Conservation (phyloP, 37 sponge, comb jelly and placozoan genomes). For the Dysidea cf. avara region DNA sequence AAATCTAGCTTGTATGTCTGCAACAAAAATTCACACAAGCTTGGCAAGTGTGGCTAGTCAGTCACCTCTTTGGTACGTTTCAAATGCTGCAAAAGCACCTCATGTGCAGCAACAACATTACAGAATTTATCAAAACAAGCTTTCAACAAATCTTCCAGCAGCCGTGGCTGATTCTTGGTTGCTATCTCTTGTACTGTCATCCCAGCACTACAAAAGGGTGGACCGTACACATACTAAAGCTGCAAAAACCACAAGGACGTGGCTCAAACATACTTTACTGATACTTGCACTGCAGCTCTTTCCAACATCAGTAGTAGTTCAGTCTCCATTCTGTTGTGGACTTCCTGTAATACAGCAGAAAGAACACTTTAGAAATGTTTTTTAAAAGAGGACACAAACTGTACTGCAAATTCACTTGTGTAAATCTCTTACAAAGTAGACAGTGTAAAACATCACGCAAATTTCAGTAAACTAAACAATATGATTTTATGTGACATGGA, state of each 20-base stretch:
- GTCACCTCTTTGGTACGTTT: constrained; percentile 44
- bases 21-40: not conserved
- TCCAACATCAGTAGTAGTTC: constrained; percentile 64
- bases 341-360: too few species aligned
- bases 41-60: not conserved
- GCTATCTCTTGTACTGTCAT: not conserved
- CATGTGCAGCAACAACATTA: constrained; percentile 84
- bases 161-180: constrained; percentile 53
- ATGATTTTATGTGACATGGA: too few species aligned
- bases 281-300: constrained; percentile 42
- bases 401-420: too few species aligned
- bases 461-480: too few species aligned
- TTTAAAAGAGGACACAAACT: too few species aligned
- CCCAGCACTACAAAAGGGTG: constrained; percentile 20
- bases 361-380: too few species aligned
- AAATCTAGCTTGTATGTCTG: constrained; percentile 16
- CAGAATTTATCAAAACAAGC: constrained; percentile 79
- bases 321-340: constrained; percentile 41
- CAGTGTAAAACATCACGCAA: too few species aligned
- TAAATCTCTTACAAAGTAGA: too few species aligned
- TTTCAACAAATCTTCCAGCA: constrained; percentile 72
- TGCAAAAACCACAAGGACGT: not conserved
- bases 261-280: constrained; percentile 15
- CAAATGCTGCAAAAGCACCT: constrained; percentile 52
- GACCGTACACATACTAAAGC: not conserved